These are phyloP conservation scores for Megalops atlanticus DNA, from an alignment of 2,113 vertebrate species.

Conservation along the genomic window DNA sequence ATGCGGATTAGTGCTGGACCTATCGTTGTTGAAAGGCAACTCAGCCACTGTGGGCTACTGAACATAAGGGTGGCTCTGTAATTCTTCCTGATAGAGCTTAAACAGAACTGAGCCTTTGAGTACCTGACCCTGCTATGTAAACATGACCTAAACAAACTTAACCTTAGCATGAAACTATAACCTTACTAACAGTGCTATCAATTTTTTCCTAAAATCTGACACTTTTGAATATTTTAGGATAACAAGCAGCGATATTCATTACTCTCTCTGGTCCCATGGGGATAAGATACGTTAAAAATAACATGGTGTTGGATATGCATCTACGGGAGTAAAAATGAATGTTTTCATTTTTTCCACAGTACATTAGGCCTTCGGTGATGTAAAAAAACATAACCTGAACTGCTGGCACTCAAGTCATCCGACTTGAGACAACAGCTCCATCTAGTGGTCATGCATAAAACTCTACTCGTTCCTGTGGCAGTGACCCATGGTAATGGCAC, in stretches of 20 bases:
- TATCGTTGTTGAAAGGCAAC: background rate
- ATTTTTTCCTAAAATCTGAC: background rate
- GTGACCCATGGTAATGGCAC: background rate
- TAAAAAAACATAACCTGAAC: background rate
- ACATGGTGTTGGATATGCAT: background rate
- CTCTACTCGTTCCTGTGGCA: background rate
- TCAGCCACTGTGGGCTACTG: too few species aligned
- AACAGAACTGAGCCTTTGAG: background rate
- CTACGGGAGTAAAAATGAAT: background rate
- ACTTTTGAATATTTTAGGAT: background rate
- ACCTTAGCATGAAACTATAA: background rate
- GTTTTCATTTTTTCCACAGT: background rate
- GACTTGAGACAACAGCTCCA: conserved; percentile 10
- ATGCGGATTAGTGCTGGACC: background rate
- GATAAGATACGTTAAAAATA: background rate
- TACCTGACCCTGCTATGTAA: background rate
- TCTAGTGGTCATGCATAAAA: conserved; percentile 5
- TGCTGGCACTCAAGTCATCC: background rate
- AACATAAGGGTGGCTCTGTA: too few species aligned
- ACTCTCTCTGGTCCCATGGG: background rate
- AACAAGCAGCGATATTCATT: background rate
- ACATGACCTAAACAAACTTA: background rate
- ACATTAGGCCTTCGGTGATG: too few species aligned
- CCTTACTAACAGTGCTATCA: background rate
- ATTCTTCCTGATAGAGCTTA: too few species aligned